Percentiles rank a stretch among this genome's conserved stretches.
Conservation (phyloP, 2,888 invertebrate species). For the Liodrosophila aerea region DNA sequence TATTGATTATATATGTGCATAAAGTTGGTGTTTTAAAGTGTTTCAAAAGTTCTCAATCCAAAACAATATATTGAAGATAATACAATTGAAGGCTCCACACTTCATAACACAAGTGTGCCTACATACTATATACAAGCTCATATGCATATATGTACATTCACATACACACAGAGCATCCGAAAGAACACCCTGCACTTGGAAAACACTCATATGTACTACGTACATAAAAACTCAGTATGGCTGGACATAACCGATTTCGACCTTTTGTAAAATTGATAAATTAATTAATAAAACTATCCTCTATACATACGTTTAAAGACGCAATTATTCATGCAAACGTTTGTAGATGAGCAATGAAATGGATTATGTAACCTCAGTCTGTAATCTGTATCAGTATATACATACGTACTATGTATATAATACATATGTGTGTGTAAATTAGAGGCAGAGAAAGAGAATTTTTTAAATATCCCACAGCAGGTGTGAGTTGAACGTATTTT, state of each 20-base stretch:
- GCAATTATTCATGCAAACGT: neutral
- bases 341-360: neutral
- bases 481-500: neutral
- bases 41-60: constrained; percentile 19
- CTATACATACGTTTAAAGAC: no score
- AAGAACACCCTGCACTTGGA: neutral
- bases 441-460: neutral
- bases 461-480: neutral
- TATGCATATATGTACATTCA: constrained; percentile 12
- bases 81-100: constrained; percentile 14
- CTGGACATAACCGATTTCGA: no score
- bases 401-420: no score
- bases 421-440: constrained; percentile 3
- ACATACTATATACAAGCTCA: no score
- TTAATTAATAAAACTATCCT: no score
- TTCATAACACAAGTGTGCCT: constrained; percentile 4
- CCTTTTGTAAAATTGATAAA: no score
- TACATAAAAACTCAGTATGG: neutral
- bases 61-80: constrained; percentile 10
- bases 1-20: constrained; percentile 10
- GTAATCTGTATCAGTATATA: no score
- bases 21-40: constrained; percentile 57
- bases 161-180: constrained; percentile 1
- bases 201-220: constrained; percentile 1
- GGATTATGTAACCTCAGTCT: constrained; percentile 35